Percentiles rank a stretch among this genome's conserved stretches.
Conservation (phyloP, 2,888 invertebrate genomes). For the Pollenia amentaria region DNA sequence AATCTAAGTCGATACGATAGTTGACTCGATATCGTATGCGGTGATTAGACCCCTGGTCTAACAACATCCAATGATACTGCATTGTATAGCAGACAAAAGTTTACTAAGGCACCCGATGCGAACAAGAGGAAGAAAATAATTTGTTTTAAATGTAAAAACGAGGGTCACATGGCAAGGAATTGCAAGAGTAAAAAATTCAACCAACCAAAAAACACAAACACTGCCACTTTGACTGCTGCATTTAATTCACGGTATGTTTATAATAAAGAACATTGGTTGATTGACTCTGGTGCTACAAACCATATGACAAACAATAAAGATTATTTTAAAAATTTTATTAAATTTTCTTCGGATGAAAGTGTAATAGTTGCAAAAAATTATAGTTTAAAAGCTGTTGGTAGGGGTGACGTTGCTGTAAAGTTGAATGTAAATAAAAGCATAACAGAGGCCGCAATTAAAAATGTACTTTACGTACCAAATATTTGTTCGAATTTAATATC, state of each 20-base stretch:
- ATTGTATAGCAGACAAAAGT: conserved; percentile 2
- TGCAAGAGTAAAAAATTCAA: conserved; percentile 3
- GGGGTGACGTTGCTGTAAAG: conserved; percentile 10
- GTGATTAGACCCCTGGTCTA: no score
- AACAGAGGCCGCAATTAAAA: no score
- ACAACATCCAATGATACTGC: not conserved
- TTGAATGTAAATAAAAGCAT: not conserved
- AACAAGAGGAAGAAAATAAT: conserved; percentile 5
- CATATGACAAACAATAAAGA: conserved; percentile 30
- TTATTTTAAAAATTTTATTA: conserved; percentile 18
- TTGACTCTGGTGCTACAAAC: conserved; percentile 27
- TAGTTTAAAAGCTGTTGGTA: conserved; percentile 32
- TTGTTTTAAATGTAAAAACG: conserved; percentile 42
- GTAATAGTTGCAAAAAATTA: conserved; percentile 30
- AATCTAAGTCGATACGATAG: no score
- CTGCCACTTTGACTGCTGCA: conserved; percentile 32
- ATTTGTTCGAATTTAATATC: no score
- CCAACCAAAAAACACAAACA: not conserved
- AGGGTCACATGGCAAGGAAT: conserved; percentile 41
- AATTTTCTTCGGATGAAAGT: conserved; percentile 9
- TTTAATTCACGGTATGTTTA: not conserved
- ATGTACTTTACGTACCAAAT: no score
- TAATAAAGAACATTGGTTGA: conserved; percentile 15
- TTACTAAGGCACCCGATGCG: not conserved
- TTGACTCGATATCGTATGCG: no score